These are phyloP conservation scores for Eupithecia inturbata DNA, from an alignment of 2,888 invertebrate genomes.

Conservation along the genomic window DNA sequence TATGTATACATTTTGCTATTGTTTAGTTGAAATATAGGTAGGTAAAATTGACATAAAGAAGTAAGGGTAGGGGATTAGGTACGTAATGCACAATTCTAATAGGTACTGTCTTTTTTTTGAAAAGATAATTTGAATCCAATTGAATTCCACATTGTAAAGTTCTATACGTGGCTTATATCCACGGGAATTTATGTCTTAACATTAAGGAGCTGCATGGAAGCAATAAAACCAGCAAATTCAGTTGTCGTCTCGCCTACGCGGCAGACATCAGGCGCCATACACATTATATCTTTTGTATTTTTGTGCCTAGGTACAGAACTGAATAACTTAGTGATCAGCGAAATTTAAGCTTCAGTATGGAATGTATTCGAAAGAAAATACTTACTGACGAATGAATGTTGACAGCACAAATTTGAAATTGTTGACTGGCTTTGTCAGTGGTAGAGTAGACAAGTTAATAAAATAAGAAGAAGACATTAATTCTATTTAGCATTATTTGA, in stretches of 20 bases:
- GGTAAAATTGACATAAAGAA: background rate
- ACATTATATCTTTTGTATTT: constrained; percentile 47
- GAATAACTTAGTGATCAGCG: constrained; percentile 1
- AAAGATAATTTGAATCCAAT: constrained; percentile 1
- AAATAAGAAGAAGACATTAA: background rate
- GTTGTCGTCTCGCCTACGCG: constrained; percentile 73
- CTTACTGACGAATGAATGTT: background rate
- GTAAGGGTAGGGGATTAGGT: background rate
- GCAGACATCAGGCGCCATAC: constrained; percentile 77
- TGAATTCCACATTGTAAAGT: background rate
- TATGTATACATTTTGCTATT: background rate
- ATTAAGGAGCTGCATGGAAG: constrained; percentile 69
- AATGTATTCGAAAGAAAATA: background rate
- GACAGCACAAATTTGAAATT: background rate
- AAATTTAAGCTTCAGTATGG: background rate
- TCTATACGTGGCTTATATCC: constrained; percentile 26
- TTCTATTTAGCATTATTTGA: background rate
- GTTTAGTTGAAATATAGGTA: background rate
- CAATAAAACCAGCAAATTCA: constrained; percentile 73
- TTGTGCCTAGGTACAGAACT: constrained; percentile 30
- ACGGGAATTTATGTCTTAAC: constrained; percentile 34
- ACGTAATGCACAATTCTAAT: background rate
- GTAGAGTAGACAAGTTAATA: background rate
- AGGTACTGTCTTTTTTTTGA: background rate
- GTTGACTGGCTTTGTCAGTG: background rate